Conservation (phyloP, 2,888 invertebrate species). For the Isoperla grammatica region DNA sequence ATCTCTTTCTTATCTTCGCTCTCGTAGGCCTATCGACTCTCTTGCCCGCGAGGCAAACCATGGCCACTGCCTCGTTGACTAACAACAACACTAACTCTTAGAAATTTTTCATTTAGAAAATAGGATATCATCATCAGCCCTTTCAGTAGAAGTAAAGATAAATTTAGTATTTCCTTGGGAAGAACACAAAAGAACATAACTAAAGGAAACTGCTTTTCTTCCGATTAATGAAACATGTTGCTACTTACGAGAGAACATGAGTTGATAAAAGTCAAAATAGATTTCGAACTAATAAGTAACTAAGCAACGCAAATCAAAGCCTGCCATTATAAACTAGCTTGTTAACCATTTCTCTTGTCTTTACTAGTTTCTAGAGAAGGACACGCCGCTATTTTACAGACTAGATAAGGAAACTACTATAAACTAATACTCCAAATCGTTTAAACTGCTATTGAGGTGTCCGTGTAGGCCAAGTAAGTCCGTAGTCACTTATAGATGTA, state of each 20-base stretch:
- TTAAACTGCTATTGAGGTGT: conserved; percentile 27
- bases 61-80: conserved; percentile 18
- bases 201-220: conserved; percentile 27
- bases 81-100: conserved; percentile 29
- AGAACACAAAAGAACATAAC: conserved; percentile 27
- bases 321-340: conserved; percentile 31
- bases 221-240: conserved; percentile 28
- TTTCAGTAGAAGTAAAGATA: conserved; percentile 29
- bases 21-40: conserved; percentile 13
- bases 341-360: conserved; percentile 27
- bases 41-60: neutral
- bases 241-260: conserved; percentile 29
- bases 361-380: conserved; percentile 28
- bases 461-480: conserved; percentile 29
- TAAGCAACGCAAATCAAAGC: conserved; percentile 31
- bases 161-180: conserved; percentile 30
- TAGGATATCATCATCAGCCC: conserved; percentile 21
- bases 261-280: conserved; percentile 30
- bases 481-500: conserved; percentile 30
- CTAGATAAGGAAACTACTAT: conserved; percentile 26
- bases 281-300: conserved; percentile 30
- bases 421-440: conserved; percentile 28
- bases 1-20: conserved; percentile 20
- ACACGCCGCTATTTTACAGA: conserved; percentile 27
- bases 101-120: conserved; percentile 29